phyloP scores from a whole-genome alignment of 2,888 invertebrate species.

The Drosophila rellima region DNA sequence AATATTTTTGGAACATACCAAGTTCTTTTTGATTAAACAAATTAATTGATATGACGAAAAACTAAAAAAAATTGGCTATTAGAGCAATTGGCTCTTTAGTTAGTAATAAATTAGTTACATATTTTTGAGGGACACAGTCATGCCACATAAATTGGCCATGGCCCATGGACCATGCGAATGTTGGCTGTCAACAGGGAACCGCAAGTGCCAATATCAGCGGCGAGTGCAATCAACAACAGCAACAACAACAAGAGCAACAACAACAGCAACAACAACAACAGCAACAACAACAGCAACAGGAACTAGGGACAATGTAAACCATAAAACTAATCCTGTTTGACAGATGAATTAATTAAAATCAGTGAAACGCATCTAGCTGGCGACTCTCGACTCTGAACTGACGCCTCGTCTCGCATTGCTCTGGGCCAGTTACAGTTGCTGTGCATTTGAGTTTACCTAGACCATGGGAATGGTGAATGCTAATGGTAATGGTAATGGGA shows the following conservation, averaged over 20 bases:
- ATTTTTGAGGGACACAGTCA: slow-evolving; percentile 17
- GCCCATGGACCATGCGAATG: background rate
- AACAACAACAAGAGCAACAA: slow-evolving; percentile 29
- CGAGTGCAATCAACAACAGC: slow-evolving; percentile 34
- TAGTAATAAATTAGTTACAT: slow-evolving; percentile 60
- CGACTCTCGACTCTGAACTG: slow-evolving; percentile 28
- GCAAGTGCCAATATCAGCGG: slow-evolving; percentile 53
- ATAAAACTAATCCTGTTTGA: slow-evolving; percentile 84
- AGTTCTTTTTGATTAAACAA: too few relatives aligned
- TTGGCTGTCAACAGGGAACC: slow-evolving; percentile 46
- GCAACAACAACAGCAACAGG: slow-evolving; percentile 24
- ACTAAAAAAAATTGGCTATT: background rate
- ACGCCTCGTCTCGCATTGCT: slow-evolving; percentile 16
- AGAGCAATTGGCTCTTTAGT: slow-evolving; percentile 47
- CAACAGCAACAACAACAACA: slow-evolving; percentile 30
- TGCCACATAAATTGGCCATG: background rate
- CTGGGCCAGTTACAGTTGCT: slow-evolving; percentile 18
- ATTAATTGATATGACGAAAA: too few relatives aligned
- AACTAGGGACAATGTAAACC: slow-evolving; percentile 67
- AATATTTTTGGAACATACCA: too few relatives aligned
- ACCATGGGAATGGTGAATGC: too few relatives aligned
- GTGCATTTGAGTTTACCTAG: slow-evolving; percentile 70
- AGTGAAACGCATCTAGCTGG: slow-evolving; percentile 76
- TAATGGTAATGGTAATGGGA: slow-evolving; percentile 23
- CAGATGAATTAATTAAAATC: slow-evolving; percentile 84